Conservation (phyloP, 2,888 invertebrate genomes). For the Cantharis flavilabris region DNA sequence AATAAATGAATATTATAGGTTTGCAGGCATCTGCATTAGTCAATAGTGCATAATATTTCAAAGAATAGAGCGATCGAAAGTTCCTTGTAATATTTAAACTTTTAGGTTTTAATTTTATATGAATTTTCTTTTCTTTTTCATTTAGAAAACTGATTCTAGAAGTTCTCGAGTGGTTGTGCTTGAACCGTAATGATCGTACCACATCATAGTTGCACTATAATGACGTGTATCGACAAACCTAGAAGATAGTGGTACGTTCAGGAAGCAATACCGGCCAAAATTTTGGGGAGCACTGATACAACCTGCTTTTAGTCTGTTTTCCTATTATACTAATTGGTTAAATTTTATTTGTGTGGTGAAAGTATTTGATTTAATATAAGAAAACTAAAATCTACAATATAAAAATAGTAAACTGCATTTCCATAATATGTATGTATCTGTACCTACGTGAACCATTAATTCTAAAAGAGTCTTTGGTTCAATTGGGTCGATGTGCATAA, state of each 20-base stretch:
- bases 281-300: neutral
- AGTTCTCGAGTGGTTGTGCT: neutral
- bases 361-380: neutral
- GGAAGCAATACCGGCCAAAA: neutral
- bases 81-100: neutral
- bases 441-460: neutral
- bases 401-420: neutral
- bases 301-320: neutral
- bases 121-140: too few species aligned
- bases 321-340: neutral
- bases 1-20: slow-evolving; percentile 37
- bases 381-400: neutral
- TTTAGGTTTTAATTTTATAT: neutral
- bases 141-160: too few species aligned
- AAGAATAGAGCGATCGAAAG: neutral
- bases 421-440: neutral
- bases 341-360: neutral
- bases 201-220: neutral
- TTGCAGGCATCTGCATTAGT: neutral
- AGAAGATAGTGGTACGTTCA: neutral
- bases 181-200: neutral
- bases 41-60: neutral
- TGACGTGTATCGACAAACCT: neutral
- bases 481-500: slow-evolving; percentile 50
- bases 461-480: slow-evolving; percentile 17